Evolutionary conservation across 2,797 vertebrate genomes (phyloP).

Genomic region (Sebastes paucispinis): DNA sequence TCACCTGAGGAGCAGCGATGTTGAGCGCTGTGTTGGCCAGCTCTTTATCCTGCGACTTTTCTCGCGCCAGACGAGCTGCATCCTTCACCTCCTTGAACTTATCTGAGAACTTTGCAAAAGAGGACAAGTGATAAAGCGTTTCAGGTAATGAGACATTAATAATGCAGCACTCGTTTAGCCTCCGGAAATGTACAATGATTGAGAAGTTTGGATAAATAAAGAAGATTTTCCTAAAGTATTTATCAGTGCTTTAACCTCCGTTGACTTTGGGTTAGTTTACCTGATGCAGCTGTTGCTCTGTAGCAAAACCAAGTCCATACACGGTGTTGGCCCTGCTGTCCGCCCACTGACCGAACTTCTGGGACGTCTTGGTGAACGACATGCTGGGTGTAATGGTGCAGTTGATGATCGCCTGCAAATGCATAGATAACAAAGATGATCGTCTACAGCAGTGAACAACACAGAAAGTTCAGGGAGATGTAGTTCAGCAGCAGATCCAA

Average conservation of each 20-base stretch:
- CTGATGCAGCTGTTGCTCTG: slow-evolving; percentile 95
- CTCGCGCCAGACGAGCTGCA: slow-evolving; percentile 90
- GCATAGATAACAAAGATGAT: slow-evolving; percentile 4
- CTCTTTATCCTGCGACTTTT: slow-evolving; percentile 97
- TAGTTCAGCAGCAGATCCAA: background rate
- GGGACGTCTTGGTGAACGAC: slow-evolving; percentile 97
- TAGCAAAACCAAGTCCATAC: slow-evolving; percentile 95
- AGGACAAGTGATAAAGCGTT: slow-evolving; percentile 5
- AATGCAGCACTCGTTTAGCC: background rate
- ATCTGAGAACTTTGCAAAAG: slow-evolving; percentile 88
- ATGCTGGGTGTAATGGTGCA: slow-evolving; percentile 96
- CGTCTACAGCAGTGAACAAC: background rate
- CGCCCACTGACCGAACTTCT: slow-evolving; percentile 98
- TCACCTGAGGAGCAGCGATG: slow-evolving; percentile 92
- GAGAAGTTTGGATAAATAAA: background rate
- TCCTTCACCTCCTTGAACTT: slow-evolving; percentile 97
- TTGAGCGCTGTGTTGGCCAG: slow-evolving; percentile 89
- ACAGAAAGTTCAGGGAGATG: background rate
- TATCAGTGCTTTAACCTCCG: background rate
- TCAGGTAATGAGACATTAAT: background rate
- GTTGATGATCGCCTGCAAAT: slow-evolving; percentile 93
- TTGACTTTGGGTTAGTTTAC: slow-evolving; percentile 65
- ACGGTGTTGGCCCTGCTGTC: slow-evolving; percentile 97
- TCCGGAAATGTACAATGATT: background rate
- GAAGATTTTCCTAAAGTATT: background rate